A percentile compares a stretch with the other conserved stretches of the same genome.
These are phyloP conservation scores for Heliconius aoede DNA, from an alignment of 2,888 invertebrate genomes.

Conservation along the genomic window DNA sequence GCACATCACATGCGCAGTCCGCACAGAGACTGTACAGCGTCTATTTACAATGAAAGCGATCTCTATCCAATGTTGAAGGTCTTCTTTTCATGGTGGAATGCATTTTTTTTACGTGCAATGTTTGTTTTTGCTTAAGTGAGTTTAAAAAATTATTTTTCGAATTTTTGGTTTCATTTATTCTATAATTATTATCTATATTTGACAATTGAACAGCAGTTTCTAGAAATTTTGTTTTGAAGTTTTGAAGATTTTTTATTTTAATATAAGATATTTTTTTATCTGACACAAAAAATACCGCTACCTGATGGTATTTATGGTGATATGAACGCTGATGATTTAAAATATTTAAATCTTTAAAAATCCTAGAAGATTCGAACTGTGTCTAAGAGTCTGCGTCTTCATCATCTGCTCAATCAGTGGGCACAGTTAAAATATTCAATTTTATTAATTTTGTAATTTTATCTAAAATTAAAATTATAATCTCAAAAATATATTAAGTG, in stretches of 20 bases:
- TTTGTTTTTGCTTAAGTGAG: not conserved
- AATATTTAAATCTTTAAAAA: no score
- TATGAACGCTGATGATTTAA: no score
- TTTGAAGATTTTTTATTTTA: no score
- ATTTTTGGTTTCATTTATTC: not conserved
- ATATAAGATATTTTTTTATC: not conserved
- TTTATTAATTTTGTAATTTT: no score
- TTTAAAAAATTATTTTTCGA: not conserved
- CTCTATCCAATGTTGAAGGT: conserved; percentile 44
- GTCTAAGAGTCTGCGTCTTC: no score
- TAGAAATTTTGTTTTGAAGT: no score
- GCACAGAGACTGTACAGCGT: conserved; percentile 37
- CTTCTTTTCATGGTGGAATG: conserved; percentile 35
- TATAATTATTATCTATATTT: not conserved
- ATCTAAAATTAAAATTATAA: not conserved
- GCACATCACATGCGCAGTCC: conserved; percentile 54
- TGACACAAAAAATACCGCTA: not conserved
- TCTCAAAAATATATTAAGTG: not conserved
- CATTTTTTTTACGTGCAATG: conserved; percentile 18
- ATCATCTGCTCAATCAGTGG: no score
- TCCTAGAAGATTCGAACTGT: no score
- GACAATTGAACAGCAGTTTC: not conserved
- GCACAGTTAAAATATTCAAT: not conserved
- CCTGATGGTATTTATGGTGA: no score
- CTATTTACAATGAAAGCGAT: conserved; percentile 38